Evolutionary conservation across 2,797 vertebrate species (phyloP).

Genomic region (Furcifer pardalis): DNA sequence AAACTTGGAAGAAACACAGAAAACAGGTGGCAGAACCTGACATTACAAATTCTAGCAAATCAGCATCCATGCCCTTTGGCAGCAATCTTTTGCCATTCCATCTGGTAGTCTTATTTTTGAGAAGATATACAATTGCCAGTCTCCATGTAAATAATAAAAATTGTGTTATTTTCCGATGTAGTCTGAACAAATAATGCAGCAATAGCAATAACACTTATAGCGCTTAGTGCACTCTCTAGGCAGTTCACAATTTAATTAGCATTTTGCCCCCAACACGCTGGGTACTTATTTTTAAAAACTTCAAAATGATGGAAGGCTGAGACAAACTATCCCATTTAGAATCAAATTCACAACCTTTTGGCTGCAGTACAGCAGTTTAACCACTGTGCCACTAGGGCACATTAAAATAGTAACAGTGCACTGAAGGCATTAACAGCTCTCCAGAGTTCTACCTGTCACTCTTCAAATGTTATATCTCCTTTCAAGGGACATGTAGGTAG

Average conservation of each 20-base stretch:
- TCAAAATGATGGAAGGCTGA: too few species aligned
- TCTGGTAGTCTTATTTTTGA: neutral
- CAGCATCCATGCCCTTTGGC: neutral
- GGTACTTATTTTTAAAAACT: too few species aligned
- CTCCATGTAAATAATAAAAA: neutral
- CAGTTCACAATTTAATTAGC: too few species aligned
- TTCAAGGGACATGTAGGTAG: neutral
- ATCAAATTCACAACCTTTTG: too few species aligned
- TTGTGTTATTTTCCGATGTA: neutral
- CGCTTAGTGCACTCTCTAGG: too few species aligned
- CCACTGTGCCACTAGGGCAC: too few species aligned
- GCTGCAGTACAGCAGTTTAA: too few species aligned
- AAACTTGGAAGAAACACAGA: neutral
- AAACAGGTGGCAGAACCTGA: neutral
- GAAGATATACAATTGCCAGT: neutral
- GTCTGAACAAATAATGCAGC: too few species aligned
- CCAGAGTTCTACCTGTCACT: neutral
- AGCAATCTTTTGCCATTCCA: neutral
- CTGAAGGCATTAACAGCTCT: neutral
- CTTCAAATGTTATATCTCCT: neutral
- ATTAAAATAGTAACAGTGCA: too few species aligned
- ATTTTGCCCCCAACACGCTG: too few species aligned
- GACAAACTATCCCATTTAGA: too few species aligned
- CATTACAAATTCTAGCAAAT: neutral
- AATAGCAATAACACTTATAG: too few species aligned